Evolutionary conservation across 2,888 invertebrate species (phyloP).

Genomic region (Drosophila nigricruria): DNA sequence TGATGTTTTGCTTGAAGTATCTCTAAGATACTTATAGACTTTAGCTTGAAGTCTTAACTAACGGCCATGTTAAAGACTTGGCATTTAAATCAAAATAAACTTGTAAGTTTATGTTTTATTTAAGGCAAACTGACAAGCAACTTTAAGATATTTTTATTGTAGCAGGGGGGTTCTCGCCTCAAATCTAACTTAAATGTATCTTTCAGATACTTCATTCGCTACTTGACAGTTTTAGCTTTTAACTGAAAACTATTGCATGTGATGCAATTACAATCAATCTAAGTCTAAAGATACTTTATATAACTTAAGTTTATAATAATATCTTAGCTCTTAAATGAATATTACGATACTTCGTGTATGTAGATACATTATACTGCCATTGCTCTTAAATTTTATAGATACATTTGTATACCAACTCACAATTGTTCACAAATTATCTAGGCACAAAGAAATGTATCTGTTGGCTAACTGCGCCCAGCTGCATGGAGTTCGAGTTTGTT

Average conservation of each 20-base stretch:
- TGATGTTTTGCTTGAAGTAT: neutral
- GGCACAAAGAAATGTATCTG: conserved; percentile 4
- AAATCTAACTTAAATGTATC: neutral
- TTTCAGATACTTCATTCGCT: neutral
- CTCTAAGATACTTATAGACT: conserved; percentile 12
- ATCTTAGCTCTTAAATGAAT: neutral
- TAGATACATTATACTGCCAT: no score
- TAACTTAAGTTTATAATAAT: neutral
- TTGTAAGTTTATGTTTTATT: neutral
- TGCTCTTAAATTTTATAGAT: no score
- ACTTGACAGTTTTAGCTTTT: neutral
- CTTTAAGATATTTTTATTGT: neutral
- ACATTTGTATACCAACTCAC: neutral
- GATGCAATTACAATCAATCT: neutral
- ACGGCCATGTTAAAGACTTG: neutral
- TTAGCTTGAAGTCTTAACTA: neutral
- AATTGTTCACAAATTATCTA: neutral
- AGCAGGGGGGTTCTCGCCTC: no score
- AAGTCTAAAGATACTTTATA: neutral
- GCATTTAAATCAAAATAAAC: neutral
- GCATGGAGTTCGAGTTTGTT: conserved; percentile 22
- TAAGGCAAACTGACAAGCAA: neutral
- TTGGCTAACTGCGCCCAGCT: conserved; percentile 6
- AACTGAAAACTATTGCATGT: neutral
- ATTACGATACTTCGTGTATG: neutral